These are phyloP conservation scores for Coreoperca whiteheadi DNA, from an alignment of 2,113 vertebrate genomes.

Conservation along the genomic window DNA sequence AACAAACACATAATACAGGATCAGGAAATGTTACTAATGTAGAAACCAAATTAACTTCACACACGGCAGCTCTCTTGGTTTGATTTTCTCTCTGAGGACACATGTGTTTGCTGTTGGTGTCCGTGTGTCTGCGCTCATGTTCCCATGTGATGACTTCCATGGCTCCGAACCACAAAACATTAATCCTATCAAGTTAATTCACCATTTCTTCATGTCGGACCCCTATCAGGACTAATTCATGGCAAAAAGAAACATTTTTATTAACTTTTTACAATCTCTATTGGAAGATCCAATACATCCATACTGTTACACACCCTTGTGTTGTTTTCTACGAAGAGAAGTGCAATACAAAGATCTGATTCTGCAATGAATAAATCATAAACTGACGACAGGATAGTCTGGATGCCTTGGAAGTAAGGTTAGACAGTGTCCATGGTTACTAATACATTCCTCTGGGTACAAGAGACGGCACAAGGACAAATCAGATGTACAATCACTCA, in stretches of 20 bases:
- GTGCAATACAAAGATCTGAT: constrained; percentile 53
- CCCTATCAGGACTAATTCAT: constrained; percentile 56
- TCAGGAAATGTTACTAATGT: constrained; percentile 86
- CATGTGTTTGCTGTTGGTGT: constrained; percentile 32
- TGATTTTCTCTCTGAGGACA: constrained; percentile 17
- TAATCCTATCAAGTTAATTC: constrained; percentile 91
- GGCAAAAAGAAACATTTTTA: constrained; percentile 93
- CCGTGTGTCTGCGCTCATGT: constrained; percentile 24
- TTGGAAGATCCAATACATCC: constrained; percentile 70
- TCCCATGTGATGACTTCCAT: constrained; percentile 46
- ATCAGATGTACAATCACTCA: constrained; percentile 45
- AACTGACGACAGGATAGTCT: not conserved
- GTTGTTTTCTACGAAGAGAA: constrained; percentile 86
- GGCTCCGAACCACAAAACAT: constrained; percentile 86
- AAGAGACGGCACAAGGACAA: constrained; percentile 40
- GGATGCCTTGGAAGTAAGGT: constrained; percentile 34
- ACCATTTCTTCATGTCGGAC: constrained; percentile 25
- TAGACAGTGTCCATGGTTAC: constrained; percentile 31
- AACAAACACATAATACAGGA: constrained; percentile 76
- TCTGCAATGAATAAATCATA: constrained; percentile 1
- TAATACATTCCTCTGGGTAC: constrained; percentile 52
- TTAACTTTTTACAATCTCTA: constrained; percentile 92
- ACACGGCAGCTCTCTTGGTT: constrained; percentile 79
- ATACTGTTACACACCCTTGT: constrained; percentile 90
- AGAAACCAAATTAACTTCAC: constrained; percentile 88